phyloP scores from a whole-genome alignment of 1,140 invertebrate genomes.

The Mamestra configurata region DNA sequence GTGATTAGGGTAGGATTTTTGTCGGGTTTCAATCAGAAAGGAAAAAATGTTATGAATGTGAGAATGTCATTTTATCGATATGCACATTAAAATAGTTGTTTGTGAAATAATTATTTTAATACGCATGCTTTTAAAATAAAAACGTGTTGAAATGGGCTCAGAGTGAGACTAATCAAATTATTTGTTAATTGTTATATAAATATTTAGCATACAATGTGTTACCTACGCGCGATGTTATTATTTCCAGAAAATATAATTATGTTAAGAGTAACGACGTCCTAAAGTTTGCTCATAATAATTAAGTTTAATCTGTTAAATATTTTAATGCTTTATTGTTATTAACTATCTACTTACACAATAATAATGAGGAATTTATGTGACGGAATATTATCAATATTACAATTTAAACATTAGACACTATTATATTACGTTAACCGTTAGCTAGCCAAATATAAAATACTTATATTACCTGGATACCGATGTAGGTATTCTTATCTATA shows the following conservation, averaged over 20 bases:
- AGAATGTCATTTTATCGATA: neutral
- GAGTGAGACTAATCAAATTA: neutral
- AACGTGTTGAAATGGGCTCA: neutral
- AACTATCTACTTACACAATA: neutral
- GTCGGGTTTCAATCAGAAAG: too few species aligned
- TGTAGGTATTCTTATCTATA: slow-evolving; percentile 12
- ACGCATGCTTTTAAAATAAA: neutral
- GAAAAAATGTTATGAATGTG: too few species aligned
- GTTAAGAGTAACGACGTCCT: slow-evolving; percentile 12
- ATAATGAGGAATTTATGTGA: slow-evolving; percentile 29
- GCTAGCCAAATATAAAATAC: slow-evolving; percentile 27
- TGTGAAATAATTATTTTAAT: slow-evolving; percentile 10
- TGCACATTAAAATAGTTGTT: neutral
- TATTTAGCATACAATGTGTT: neutral
- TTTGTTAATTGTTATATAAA: neutral
- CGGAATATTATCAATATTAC: slow-evolving; percentile 43
- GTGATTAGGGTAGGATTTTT: neutral
- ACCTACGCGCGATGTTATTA: neutral
- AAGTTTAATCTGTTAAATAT: neutral
- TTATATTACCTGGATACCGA: neutral
- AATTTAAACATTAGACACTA: slow-evolving; percentile 11
- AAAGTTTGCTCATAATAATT: slow-evolving; percentile 15
- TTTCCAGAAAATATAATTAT: slow-evolving; percentile 1
- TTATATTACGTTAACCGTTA: slow-evolving; percentile 24
- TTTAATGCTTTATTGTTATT: neutral